Evolutionary conservation across 92 coral and sea anemone species (phyloP), one percentile per base, ranked within the genome.

Genomic region (Micromussa lordhowensis): DNA sequence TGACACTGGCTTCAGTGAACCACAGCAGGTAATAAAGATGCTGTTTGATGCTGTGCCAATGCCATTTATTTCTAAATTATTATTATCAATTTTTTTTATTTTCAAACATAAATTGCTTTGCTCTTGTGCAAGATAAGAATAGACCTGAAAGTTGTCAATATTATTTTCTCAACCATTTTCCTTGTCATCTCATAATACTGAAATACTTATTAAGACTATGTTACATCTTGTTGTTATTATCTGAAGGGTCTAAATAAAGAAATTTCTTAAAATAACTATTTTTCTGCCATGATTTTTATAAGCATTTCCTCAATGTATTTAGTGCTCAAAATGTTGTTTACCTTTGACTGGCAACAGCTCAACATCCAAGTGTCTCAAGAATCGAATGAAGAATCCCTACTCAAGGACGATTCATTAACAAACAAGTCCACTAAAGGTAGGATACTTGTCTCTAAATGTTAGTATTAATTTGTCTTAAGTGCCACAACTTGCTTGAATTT

Each of bases 371-470:
- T 40, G 48, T 83, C 89, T 29, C 77, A 64, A 36, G 86, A 85
- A 24, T 82, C 89, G 53, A 84, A 87, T 79, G 97, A 95, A 63
- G 97, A 97, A 15, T 91, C 96, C 2, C 93, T 97, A 24, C 76
- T 97, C 29, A 95, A 97, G 79, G 99, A 92, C 88, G 99, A 92
- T 59, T 75, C 93, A 9, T 29, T 72, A 35, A 82, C 93, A 77
- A 88, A 87, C 59, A 94, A 96, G 86, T 94, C 98, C 12, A 94
- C 98, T 8, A 97, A 97, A 97, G 99, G 99, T 97, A 64, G 68
- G 68, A 61, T 22, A 22, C 28, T 5, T 55, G 61, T 16, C 61
- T 44, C 28, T 22, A 18, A 22, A 40, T 82, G 10, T 11, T 17
- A 31, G 28, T 19, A 5, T 14, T 12, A 31, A n/a, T 19, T 21